Percentiles rank a stretch among this genome's conserved stretches.
Conservation (phyloP, 2,113 vertebrate species). For the Lasiurus cinereus region DNA sequence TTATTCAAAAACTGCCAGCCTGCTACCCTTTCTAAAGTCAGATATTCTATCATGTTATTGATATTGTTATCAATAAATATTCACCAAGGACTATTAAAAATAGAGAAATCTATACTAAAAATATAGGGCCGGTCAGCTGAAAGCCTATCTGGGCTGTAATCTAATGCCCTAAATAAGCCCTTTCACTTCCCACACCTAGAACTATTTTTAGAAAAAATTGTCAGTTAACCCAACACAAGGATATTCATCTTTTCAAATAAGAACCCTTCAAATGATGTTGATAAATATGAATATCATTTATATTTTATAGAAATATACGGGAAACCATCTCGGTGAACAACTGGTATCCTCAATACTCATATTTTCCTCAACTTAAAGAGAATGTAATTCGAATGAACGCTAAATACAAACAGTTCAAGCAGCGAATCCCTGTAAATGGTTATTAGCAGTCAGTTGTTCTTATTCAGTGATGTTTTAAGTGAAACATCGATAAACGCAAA, state of each 20-base stretch:
- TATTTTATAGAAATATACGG: neutral
- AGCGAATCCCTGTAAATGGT: constrained; percentile 7
- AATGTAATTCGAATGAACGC: neutral
- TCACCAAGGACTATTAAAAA: neutral
- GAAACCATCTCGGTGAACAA: neutral
- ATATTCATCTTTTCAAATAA: neutral
- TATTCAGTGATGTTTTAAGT: neutral
- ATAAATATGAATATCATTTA: neutral
- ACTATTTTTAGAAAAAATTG: constrained; percentile 12
- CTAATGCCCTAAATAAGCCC: neutral
- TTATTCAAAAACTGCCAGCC: neutral
- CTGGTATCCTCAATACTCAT: neutral
- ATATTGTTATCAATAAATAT: neutral
- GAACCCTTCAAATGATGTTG: neutral
- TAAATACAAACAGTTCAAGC: neutral
- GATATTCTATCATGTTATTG: neutral
- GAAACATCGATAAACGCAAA: constrained; percentile 1
- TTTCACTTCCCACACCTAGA: neutral
- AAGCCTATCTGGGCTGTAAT: neutral
- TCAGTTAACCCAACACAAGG: neutral
- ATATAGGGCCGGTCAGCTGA: neutral
- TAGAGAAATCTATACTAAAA: constrained; percentile 13
- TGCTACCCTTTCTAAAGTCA: neutral
- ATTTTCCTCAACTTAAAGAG: neutral
- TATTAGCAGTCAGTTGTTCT: neutral